phyloP scores from a whole-genome alignment of 2,888 invertebrate species.

The Anorthoa munda region DNA sequence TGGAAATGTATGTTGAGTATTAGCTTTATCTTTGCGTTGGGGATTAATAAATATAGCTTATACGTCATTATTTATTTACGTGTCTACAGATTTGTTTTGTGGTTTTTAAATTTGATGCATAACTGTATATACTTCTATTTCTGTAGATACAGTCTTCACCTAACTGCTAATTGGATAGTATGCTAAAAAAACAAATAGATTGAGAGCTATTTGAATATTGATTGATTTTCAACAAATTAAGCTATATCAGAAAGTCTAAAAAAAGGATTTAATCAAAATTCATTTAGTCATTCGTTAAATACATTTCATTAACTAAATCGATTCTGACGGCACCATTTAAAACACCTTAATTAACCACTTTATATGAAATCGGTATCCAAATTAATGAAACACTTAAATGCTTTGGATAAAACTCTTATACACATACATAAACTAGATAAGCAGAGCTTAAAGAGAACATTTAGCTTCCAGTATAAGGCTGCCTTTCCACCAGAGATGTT shows the following conservation, averaged over 20 bases:
- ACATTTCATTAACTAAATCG: constrained; percentile 49
- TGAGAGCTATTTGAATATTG: neutral
- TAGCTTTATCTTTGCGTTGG: neutral
- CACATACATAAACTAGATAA: constrained; percentile 82
- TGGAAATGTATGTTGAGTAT: constrained; percentile 9
- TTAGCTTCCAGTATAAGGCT: constrained; percentile 72
- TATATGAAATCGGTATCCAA: constrained; percentile 63
- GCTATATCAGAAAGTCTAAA: neutral
- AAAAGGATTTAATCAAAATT: constrained; percentile 48
- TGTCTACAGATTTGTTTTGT: neutral
- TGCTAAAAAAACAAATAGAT: neutral
- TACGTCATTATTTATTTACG: neutral
- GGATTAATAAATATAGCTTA: neutral
- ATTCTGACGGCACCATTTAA: constrained; percentile 54
- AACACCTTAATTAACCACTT: constrained; percentile 72
- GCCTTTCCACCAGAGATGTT: neutral
- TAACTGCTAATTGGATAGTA: neutral
- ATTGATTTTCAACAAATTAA: constrained; percentile 30
- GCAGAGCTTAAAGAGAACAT: constrained; percentile 74
- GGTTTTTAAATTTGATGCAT: neutral
- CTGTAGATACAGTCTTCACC: neutral
- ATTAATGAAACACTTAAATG: constrained; percentile 72
- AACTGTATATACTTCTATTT: neutral
- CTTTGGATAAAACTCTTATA: constrained; percentile 75
- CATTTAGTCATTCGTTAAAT: constrained; percentile 40